phyloP scores from a whole-genome alignment of 2,797 vertebrate species.

The Tamandua tetradactyla region DNA sequence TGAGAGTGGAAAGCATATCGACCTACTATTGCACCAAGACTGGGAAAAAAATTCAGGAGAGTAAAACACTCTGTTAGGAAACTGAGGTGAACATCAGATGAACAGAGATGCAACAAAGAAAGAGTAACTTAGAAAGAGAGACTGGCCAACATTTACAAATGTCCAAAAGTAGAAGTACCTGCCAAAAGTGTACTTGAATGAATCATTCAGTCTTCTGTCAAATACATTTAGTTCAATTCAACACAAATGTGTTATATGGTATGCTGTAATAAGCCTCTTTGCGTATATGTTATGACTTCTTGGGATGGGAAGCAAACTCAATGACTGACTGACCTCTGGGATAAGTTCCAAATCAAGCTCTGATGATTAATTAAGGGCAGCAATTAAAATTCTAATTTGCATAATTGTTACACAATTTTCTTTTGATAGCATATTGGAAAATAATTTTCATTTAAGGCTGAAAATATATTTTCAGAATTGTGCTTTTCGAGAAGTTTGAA shows the following conservation, averaged over 20 bases:
- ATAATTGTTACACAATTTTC: slow-evolving; percentile 26
- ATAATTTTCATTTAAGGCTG: slow-evolving; percentile 52
- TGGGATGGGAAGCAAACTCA: not conserved
- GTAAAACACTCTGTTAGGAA: not conserved
- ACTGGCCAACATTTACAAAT: not conserved
- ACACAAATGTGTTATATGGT: accelerated
- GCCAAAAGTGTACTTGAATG: not conserved
- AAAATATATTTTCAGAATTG: not conserved
- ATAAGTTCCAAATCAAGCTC: slow-evolving; percentile 36
- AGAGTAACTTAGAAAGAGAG: not conserved
- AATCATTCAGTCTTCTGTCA: not conserved
- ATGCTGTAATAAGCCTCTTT: not conserved
- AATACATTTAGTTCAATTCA: not conserved
- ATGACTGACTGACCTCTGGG: not conserved
- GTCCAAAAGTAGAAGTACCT: not conserved
- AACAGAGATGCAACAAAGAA: not conserved
- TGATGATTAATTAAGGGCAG: not conserved
- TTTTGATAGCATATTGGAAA: slow-evolving; percentile 43
- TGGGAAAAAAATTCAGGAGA: not conserved
- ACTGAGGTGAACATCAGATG: not conserved
- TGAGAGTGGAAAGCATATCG: not conserved
- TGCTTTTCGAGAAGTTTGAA: not conserved
- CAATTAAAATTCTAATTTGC: slow-evolving; percentile 46
- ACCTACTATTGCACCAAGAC: too few species aligned
- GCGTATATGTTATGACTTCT: not conserved